Evolutionary conservation across 2,888 invertebrate genomes (phyloP), one percentile per base, ranked within the genome.

Genomic region (Synergus japonicus): DNA sequence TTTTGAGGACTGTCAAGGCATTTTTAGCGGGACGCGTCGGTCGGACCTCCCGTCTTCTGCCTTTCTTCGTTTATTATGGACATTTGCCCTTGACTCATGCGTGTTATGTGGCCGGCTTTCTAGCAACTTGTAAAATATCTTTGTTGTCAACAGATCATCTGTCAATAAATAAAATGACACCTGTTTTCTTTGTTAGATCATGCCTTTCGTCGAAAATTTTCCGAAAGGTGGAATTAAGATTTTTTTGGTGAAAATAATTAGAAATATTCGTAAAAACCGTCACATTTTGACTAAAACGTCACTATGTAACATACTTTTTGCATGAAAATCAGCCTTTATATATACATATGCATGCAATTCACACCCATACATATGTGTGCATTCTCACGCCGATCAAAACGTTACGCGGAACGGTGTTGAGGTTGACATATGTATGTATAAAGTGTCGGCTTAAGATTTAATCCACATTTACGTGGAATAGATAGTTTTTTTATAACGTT

Each of bases 41-140:
- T 79, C 73, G 54, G 66, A 83, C 83, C 85, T 86, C 83, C 85
- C 86, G 83, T 80, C 86, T 85, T 86, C 86, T 82, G 83, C 81
- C 77, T 79, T 37, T 73, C n/a, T 54, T 73, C 73, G n/a, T 73
- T 46, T 37, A 73, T 54, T 73, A 49, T 54, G 46, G 37, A 37
- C 73, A 29, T 60, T 60, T 60, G 22, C 12, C 60, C 54, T 54
- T 54, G 54, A 54, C 29, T 29, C 29, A 29, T 29, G 29, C 29
- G 29, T 29, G 29, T 29, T 29, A 29, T 15, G 54, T 54, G 54
- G 54, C 54, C 54, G 54, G 54, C 54, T 54, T 54, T 54, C 54
- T n/a, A 10, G 2, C 44, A 44, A 9, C 10, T 44, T 44, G 10
- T 10, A 5, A 29, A 29, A 44, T 9, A 44, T 10, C 44, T 43